Percentiles rank a stretch among this genome's conserved stretches.
These are phyloP conservation scores for Archegozetes longisetosus DNA, from an alignment of 1,140 invertebrate species.

Conservation along the genomic window DNA sequence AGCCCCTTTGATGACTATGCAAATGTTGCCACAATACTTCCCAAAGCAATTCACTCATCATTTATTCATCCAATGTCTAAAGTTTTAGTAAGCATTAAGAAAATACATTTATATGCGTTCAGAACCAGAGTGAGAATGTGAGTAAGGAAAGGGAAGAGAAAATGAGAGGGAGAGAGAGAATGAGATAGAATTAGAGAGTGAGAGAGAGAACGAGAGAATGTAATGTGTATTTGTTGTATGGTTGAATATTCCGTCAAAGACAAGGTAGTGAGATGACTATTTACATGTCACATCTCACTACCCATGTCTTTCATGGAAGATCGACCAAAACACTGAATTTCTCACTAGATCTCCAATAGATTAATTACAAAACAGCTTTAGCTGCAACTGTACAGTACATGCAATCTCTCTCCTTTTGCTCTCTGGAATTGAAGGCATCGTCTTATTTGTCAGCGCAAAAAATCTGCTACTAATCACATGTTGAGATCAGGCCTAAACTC, in stretches of 20 bases:
- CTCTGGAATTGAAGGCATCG: too few relatives aligned
- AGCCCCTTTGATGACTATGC: conserved; percentile 24
- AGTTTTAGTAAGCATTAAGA: too few relatives aligned
- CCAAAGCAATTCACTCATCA: too few relatives aligned
- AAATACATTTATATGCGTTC: background rate
- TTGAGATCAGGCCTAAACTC: too few relatives aligned
- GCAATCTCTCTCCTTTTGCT: too few relatives aligned
- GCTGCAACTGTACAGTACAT: too few relatives aligned
- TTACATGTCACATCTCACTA: conserved; percentile 35
- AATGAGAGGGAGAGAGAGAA: background rate
- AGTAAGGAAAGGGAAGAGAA: background rate
- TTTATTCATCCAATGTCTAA: too few relatives aligned
- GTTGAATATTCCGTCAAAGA: conserved; percentile 22
- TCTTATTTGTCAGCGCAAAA: too few relatives aligned
- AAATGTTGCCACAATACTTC: background rate
- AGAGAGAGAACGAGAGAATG: background rate
- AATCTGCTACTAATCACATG: too few relatives aligned
- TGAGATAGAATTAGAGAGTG: background rate
- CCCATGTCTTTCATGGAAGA: conserved; percentile 39
- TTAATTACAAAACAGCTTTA: too few relatives aligned
- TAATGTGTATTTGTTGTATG: background rate
- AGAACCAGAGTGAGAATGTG: background rate
- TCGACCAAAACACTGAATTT: background rate
- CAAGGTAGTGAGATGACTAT: conserved; percentile 36
- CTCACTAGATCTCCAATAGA: too few relatives aligned